phyloP scores from a whole-genome alignment of 2,888 invertebrate genomes.

The Bembecia ichneumoniformis region DNA sequence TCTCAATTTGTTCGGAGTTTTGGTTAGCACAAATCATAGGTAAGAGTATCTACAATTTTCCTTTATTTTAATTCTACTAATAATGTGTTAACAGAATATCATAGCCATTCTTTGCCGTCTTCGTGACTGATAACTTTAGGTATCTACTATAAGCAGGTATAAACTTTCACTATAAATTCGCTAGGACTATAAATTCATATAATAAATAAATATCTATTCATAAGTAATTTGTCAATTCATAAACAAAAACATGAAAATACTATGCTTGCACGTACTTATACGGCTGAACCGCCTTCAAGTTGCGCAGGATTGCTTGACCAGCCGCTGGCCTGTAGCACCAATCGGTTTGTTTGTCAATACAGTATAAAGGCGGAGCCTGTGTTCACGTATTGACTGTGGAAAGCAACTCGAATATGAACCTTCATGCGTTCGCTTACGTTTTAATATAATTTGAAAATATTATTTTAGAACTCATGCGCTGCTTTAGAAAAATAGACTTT shows the following conservation, averaged over 20 bases:
- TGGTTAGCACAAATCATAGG: no score
- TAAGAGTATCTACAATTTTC: no score
- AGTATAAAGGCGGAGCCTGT: slow-evolving; percentile 47
- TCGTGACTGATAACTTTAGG: no score
- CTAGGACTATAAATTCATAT: no score
- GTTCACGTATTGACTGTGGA: slow-evolving; percentile 18
- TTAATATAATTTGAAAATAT: background rate
- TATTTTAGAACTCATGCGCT: background rate
- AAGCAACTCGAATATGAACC: background rate
- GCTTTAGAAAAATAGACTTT: slow-evolving; percentile 10
- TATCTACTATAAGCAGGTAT: no score
- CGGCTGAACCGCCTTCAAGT: slow-evolving; percentile 31
- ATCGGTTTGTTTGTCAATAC: slow-evolving; percentile 57
- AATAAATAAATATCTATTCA: no score
- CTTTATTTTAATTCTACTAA: no score
- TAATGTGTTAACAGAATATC: no score
- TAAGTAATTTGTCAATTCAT: no score
- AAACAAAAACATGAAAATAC: background rate
- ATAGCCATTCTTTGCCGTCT: no score
- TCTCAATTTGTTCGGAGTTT: no score
- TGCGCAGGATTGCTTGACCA: slow-evolving; percentile 61
- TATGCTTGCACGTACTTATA: background rate
- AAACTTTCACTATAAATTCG: no score
- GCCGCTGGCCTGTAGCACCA: slow-evolving; percentile 40
- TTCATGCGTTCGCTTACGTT: background rate